A percentile compares a stretch with the other conserved stretches of the same genome.
These are phyloP conservation scores for Haliclystus octoradiatus DNA, from an alignment of 30 jellyfish, hydroid and myxozoan genomes.

Conservation along the genomic window DNA sequence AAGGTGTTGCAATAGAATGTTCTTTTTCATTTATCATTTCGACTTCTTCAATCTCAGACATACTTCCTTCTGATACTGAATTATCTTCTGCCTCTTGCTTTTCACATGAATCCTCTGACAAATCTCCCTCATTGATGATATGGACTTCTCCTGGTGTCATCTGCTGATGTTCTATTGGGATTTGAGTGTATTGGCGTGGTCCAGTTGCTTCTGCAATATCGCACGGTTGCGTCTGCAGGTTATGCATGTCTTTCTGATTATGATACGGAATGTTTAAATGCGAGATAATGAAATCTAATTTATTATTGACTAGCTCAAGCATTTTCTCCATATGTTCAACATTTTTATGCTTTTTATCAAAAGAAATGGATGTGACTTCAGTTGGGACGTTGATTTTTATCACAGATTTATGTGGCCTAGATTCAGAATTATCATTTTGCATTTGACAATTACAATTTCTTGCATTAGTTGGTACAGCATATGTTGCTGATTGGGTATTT, in stretches of 20 bases:
- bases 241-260: neutral
- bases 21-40: neutral
- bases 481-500: no score
- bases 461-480: no score
- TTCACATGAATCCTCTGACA: neutral
- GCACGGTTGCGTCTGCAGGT: neutral
- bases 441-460: no score
- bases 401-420: no score
- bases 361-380: neutral
- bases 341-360: no score
- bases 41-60: neutral
- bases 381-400: no score
- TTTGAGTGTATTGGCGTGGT: neutral
- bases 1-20: slow-evolving; percentile 33
- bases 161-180: neutral
- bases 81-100: neutral
- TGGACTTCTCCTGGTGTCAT: neutral
- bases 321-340: neutral
- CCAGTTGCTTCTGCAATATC: neutral
- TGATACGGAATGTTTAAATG: slow-evolving; percentile 73
- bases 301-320: slow-evolving; percentile 44
- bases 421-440: no score
- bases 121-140: neutral
- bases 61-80: neutral
- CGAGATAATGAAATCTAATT: slow-evolving; percentile 64